Evolutionary conservation across 64 coral and sea anemone genomes (phyloP), one percentile per base, ranked within the genome.

Genomic region (Montipora efflorescens): DNA sequence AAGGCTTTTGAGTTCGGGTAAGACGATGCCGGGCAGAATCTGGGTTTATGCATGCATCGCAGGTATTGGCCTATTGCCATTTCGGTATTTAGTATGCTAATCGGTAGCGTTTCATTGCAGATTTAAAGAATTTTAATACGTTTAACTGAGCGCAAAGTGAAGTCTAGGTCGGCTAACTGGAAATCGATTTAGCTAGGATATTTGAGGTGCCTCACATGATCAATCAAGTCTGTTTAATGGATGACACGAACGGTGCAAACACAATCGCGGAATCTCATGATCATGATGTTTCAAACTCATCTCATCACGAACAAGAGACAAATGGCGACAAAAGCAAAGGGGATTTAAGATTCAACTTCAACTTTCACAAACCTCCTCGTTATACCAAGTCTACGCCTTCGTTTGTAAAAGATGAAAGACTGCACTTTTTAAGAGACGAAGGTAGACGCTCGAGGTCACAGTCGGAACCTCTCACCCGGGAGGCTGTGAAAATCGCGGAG

Each of bases 391-490:
- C 82, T 70, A 47, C 68, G 8, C 82, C 82, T 15, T 48, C 19
- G 9, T 86, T 86, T 11, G 36, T 36, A 2, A 20, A 13, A 7
- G 67, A 86, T 46, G 82, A 72, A 72, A 86, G 82, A 71, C 46
- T 86, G 8, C 18, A 71, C 16, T 15, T 19, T 68, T 43, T 84
- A 47, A 58, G 67, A 84, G 81, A 84, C 7, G 66, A 86, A 1
- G 82, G 82, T 7, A 70, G 82, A 51, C 64, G 82, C 8, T 86
- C 82, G 8, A 66, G 82, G 5, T 86, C 82, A 4, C 82, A 86
- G 20, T 86, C 82, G 16, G 82, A 86, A 20, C 82, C 82, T 4
- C 66, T 86, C 4, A 71, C 82, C 21, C 82, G 64, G n/a, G 82
- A 86, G 8, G 82, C 82, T 4, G 18, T 71, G 7, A 86, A 86